Base-by-base conservation (phyloP, 2,113 vertebrate genomes). In the Malurus melanocephalus region DNA sequence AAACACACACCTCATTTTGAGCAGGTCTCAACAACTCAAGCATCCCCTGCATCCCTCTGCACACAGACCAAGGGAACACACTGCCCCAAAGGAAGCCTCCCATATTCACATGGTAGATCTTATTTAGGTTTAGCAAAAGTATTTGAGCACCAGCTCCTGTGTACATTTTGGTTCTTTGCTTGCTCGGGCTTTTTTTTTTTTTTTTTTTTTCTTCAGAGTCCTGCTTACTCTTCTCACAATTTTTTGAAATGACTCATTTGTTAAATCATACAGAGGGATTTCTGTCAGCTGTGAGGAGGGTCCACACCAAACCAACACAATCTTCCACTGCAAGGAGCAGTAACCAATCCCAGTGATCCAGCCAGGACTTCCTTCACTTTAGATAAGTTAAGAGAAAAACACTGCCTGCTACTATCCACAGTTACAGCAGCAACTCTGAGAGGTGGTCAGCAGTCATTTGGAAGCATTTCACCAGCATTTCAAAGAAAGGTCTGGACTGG, bases 401-500 rank as follows among this genome's bases (percentile, higher is more conserved):
- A 78, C 21, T 33, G 28, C 19, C 45, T 69, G 42, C 23, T 69
- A 16, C 35, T 48, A 22, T 7, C 38, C 56, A 27, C 46, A 38
- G 15, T 51, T 46, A n/a, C 3, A 88, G 28, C 30, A 81, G 18
- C 43, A 61, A 10, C 27, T 65, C 18, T 46, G 23, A 40, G 62
- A 61, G 56, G n/a, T 2, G 1, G 11, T 33, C 52, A 75, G 20
- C 3, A 9, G 52, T 24, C 12, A 57, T 43, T 46, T 61, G 21
- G 38, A 74, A 81, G 11, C 20, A 10, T 60, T 73, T 78, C 38
- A 46, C 5, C 11, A 52, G 65, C 30, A 32, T 65, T 69, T 81
- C 61, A 75, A 56, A 73, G 40, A 20, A 32, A 27, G 1, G 1
- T 51, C 14, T 0, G 1, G 19, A 65, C 30, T 0, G 0, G 30